These are phyloP conservation scores for Chironomus tepperi DNA, from an alignment of 1,140 invertebrate genomes.

Conservation along the genomic window DNA sequence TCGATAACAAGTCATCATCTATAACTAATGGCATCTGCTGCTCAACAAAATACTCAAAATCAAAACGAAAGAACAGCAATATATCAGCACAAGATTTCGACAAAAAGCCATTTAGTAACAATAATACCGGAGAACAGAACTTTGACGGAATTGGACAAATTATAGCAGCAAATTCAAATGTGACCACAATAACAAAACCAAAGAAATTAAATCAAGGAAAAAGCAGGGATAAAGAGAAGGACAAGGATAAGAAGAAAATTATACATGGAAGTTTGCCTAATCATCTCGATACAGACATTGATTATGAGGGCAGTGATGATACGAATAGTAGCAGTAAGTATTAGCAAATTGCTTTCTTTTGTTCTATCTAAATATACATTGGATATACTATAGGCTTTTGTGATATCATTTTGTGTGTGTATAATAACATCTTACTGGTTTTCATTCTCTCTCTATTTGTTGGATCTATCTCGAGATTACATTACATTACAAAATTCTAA, in stretches of 20 bases:
- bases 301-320: constrained; percentile 17
- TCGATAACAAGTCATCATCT: constrained; percentile 33
- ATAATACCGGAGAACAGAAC: constrained; percentile 28
- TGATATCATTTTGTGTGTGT: neutral
- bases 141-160: constrained; percentile 6
- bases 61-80: constrained; percentile 33
- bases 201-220: neutral
- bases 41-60: constrained; percentile 42
- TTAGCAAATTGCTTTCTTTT: neutral
- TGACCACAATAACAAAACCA: neutral
- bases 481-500: too few species aligned
- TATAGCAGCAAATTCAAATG: constrained; percentile 2
- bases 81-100: neutral
- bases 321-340: constrained; percentile 13
- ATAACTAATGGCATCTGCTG: constrained; percentile 18
- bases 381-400: neutral
- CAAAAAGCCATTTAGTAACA: constrained; percentile 13
- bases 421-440: neutral
- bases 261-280: constrained; percentile 57
- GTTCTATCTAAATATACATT: neutral
- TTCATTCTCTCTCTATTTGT: too few species aligned
- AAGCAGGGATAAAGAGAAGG: constrained; percentile 26
- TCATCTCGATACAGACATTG: constrained; percentile 46
- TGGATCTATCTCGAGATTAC: too few species aligned
- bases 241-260: constrained; percentile 42